Evolutionary conservation across 92 coral and sea anemone genomes (phyloP).

Genomic region (Phenganax stokvisi): DNA sequence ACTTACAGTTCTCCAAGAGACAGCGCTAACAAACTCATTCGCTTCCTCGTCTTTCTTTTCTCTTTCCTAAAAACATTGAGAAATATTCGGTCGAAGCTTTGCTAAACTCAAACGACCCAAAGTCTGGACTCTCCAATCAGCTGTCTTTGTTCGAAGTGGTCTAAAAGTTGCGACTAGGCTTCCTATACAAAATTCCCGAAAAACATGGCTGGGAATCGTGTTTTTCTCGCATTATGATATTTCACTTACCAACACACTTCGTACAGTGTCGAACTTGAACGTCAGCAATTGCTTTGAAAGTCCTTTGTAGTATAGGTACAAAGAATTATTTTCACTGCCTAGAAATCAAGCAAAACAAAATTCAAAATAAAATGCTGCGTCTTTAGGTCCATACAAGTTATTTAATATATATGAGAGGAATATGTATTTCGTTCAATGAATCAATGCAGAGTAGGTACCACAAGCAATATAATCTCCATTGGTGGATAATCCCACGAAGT

Average conservation of each 20-base stretch:
- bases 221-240: neutral
- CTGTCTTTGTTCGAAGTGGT: neutral
- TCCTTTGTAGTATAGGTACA: constrained; percentile 91
- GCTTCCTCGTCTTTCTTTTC: constrained; percentile 98
- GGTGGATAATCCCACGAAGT: constrained; percentile 93
- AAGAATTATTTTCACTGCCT: constrained; percentile 93
- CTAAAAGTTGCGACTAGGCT: neutral
- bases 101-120: too few species aligned
- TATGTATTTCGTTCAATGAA: too few species aligned
- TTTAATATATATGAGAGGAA: too few species aligned
- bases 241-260: constrained; percentile 82
- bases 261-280: constrained; percentile 89
- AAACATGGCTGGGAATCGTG: neutral
- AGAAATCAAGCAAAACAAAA: constrained; percentile 13
- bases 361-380: too few species aligned
- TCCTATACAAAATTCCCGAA: neutral
- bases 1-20: constrained; percentile 96
- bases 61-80: constrained; percentile 59
- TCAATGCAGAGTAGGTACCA: constrained; percentile 49
- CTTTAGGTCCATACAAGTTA: too few species aligned
- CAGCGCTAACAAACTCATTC: constrained; percentile 97
- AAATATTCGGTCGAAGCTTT: neutral
- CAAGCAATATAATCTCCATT: constrained; percentile 97
- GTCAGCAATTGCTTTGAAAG: constrained; percentile 90
- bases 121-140: too few species aligned